Evolutionary conservation across 2,797 vertebrate species (phyloP), one percentile per base, ranked within the genome.

Genomic region (Pantherophis vulpinus): DNA sequence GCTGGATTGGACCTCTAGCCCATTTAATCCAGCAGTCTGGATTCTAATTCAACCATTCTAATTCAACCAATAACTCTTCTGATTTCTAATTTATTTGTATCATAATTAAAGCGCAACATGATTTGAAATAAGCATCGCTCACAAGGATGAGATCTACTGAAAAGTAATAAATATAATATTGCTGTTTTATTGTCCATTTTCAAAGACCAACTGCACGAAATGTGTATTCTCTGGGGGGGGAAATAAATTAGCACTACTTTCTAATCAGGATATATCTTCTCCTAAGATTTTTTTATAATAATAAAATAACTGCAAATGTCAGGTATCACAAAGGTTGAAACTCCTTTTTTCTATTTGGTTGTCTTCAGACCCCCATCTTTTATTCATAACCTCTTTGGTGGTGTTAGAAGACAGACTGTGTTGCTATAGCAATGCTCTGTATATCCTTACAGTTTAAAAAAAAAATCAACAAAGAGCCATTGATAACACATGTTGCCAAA

Each of bases 371-470:
- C 97, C 91, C 97, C 96, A 98, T 98, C 98, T 98, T 98, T 98
- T 98, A 98, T 98, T 98, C 98, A 98, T 98, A 97, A 97, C 96
- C 97, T 97, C 97, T 97, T 98, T 97, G 97, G 95, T 97, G 97
- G 95, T 97, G 97, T 96, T 97, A 96, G 97, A 97, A 98, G 96
- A 98, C 97, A 98, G 97, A 97, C 96, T 97, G 96, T 97, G 98
- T 98, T 98, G 97, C 98, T 97, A 98, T 98, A 97, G 98, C 97
- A 98, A 98, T 98, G 97, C 98, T 97, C 98, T 98, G 97, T 97
- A 97, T 98, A 98, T 98, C 97, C 97, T 98, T 98, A 97, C 97
- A 97, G 97, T 98, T 98, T 79, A 23, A 0, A 25, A 63, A 79
- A 89, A 90, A 63, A 74, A 97, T 97, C 97, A 98, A 98, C 98